Evolutionary conservation across 1,140 invertebrate species (phyloP), one percentile per base, ranked within the genome.

Genomic region (Euborellia annulipes): DNA sequence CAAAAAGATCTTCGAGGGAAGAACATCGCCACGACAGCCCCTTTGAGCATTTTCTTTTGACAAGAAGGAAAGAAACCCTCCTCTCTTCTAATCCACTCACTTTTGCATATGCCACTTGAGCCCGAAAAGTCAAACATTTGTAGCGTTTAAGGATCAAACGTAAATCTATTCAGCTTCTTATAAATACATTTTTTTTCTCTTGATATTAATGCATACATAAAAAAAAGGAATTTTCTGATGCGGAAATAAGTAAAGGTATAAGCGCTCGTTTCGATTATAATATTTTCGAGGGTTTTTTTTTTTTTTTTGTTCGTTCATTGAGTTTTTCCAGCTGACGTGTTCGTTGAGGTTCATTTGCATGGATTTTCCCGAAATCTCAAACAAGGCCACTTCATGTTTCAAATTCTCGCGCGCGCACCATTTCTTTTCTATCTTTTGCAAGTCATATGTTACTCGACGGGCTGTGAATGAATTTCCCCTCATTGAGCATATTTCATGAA

Each of bases 61-160:
- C 48, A 47, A 43, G 38, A 46, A 9, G 36, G 21, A 30, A 43
- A 32, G 41, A 2, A 38, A 46, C 42, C 32, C 17, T 32, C 13
- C 41, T 32, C 47, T 45, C 47, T 45, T 49, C 20, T 49, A 49
- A 49, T 49, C 48, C 43, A 49, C 48, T 49, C 43, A 36, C 43
- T 45, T 49, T 49, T 49, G 48, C 48, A 49, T 49, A 49, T 49
- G 48, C 48, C 48, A 49, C 48, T 49, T 45, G 48, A 45, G 48
- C 48, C n/a, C 23, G 38, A 19, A 40, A 49, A 49, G 48, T 49
- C 48, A 49, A 49, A 49, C 48, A 49, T 49, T 49, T 36, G 22
- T 13, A 36, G 38, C 43, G 48, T 45, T 49, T 49, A 45, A 49
- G 48, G 36, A 49, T 45, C 48, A 49, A 45, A 49, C 48, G 48